Evolutionary conservation across 2,888 invertebrate species (phyloP).

Genomic region (Agrochola litura): DNA sequence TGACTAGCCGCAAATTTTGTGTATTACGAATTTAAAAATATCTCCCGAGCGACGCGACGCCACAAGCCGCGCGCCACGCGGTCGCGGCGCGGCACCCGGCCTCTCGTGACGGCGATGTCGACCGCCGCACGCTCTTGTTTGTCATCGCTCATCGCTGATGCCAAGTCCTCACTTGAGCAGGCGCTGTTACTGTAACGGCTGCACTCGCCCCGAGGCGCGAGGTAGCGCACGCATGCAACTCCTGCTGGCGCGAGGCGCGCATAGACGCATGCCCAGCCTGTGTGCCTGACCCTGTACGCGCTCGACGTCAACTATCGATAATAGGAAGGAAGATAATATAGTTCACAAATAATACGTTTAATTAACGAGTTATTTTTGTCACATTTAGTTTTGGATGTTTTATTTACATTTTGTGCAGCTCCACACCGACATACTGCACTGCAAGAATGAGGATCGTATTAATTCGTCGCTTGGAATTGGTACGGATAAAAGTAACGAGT

Average conservation of each 20-base stretch:
- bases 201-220: background rate
- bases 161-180: background rate
- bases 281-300: background rate
- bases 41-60: slow-evolving; percentile 17
- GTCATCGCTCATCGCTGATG: background rate
- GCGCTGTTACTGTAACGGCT: background rate
- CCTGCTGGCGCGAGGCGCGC: background rate
- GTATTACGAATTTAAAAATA: slow-evolving; percentile 55
- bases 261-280: background rate
- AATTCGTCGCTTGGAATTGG: background rate
- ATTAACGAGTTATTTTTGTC: background rate
- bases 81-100: slow-evolving; percentile 73
- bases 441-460: background rate
- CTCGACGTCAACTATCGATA: background rate
- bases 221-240: background rate
- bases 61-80: slow-evolving; percentile 60
- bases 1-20: slow-evolving; percentile 38
- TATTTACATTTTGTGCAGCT: slow-evolving; percentile 1
- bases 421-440: background rate
- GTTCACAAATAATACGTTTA: slow-evolving; percentile 11
- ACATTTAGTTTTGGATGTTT: background rate
- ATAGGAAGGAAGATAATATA: slow-evolving; percentile 15
- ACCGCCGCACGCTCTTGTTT: background rate
- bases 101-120: slow-evolving; percentile 32
- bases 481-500: background rate